Evolutionary conservation across 2,888 invertebrate species (phyloP), one percentile per base, ranked within the genome.

Genomic region (Ochropacha duplaris): DNA sequence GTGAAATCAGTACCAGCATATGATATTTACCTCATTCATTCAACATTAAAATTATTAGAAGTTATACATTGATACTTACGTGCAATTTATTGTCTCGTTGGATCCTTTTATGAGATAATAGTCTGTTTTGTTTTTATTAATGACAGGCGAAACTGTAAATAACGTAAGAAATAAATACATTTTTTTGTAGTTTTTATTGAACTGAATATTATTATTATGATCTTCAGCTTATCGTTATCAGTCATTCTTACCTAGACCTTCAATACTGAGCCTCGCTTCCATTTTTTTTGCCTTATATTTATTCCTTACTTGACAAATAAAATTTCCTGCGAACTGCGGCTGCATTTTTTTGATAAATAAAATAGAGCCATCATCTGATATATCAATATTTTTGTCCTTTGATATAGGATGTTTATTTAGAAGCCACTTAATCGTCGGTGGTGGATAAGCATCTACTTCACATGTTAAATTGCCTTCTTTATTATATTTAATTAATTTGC

Each of bases 371-470:
- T 84, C 76, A 9, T 54, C 50, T 9, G 79, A 72, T 56, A 80
- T 62, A 1, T 63, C 39, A 8, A 72, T 57, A 56, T 76, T 57
- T n/a, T 51, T 51, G 36, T 72, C 60, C 5, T 59, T 50, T 1
- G 12, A 26, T 22, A 85, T 8, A 49, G 49, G 49, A 14, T 34
- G 58, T 5, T 61, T 68, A 39, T 75, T 65, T 57, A 65, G 71
- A 49, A 69, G 75, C 86, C 86, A 86, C 5, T 44, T 59, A 9
- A 82, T 69, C 3, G 50, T 59, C n/a, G 72, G 76, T 5, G 78
- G 70, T 36, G 86, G 86, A 19, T 55, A 62, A 1, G 86, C 77
- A 2, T 80, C 70, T 8, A 81, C 60, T 52, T 71, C 69, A 44
- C 86, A 81, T 19, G 59, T 49, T 8, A 86, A 36, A 24, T 39